Evolutionary conservation across 2,888 invertebrate species (phyloP).

Genomic region (Sminthurides aquaticus): DNA sequence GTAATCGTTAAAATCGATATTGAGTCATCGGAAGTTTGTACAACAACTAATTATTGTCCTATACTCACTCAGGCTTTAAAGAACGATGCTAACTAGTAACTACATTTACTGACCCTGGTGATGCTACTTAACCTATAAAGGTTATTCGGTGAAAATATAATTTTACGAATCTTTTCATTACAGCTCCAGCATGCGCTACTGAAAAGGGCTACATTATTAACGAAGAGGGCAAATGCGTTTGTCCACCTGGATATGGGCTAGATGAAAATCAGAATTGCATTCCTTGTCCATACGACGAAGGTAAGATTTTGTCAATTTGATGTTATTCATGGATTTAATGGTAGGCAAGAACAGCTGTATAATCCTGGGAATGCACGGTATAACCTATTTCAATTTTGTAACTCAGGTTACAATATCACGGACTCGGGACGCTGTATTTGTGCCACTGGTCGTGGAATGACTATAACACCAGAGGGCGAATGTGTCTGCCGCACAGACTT

Average conservation of each 20-base stretch:
- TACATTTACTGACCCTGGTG: too few relatives aligned
- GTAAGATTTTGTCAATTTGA: constrained; percentile 25
- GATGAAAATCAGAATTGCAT: constrained; percentile 70
- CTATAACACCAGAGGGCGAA: constrained; percentile 65
- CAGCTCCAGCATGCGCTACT: constrained; percentile 57
- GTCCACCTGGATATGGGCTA: constrained; percentile 68
- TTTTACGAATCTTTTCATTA: constrained; percentile 6
- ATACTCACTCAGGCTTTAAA: too few relatives aligned
- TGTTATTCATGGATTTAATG: too few relatives aligned
- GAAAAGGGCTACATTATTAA: constrained; percentile 63
- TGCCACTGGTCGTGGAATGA: constrained; percentile 67
- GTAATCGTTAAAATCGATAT: too few relatives aligned
- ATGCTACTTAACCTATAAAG: too few relatives aligned
- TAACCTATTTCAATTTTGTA: too few relatives aligned
- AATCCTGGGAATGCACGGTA: too few relatives aligned
- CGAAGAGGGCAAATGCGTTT: constrained; percentile 62
- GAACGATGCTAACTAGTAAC: too few relatives aligned
- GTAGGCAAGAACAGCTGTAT: too few relatives aligned
- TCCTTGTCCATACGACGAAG: constrained; percentile 60
- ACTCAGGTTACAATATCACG: constrained; percentile 62
- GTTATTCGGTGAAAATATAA: too few relatives aligned
- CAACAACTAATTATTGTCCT: too few relatives aligned
- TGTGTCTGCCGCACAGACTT: constrained; percentile 67
- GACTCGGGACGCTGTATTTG: constrained; percentile 74
- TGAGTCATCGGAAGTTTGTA: too few relatives aligned